A percentile compares a stretch with the other conserved stretches of the same genome.
Conservation (phyloP, 2,113 vertebrate genomes). For the Ictalurus punctatus region DNA sequence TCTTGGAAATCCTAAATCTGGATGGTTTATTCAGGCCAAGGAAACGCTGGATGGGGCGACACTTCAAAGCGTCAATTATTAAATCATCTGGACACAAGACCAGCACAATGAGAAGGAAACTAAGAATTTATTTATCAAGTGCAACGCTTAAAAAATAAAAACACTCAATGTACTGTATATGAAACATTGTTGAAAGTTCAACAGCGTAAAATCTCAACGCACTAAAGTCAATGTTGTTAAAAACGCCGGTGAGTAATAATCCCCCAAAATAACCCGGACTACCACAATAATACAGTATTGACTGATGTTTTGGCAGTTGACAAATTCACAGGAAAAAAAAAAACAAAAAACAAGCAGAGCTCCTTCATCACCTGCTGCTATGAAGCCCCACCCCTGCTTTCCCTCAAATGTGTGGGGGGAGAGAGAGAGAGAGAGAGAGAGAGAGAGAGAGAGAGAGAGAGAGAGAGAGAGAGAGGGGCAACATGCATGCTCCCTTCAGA, state of each 20-base stretch:
- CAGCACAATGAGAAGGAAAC: constrained; percentile 34
- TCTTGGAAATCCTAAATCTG: not conserved
- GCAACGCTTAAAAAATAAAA: constrained; percentile 51
- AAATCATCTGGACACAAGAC: not conserved
- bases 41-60: not conserved
- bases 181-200: constrained; percentile 36
- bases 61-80: not conserved
- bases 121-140: constrained; percentile 52
- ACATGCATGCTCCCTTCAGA: constrained; percentile 23
- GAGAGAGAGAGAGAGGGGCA: not conserved
- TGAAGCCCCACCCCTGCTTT: constrained; percentile 13
- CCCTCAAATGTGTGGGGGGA: not conserved
- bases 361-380: constrained; percentile 25
- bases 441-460: not conserved
- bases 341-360: constrained; percentile 16
- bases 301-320: constrained; percentile 37
- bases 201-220: constrained; percentile 41
- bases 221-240: constrained; percentile 44
- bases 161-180: constrained; percentile 50
- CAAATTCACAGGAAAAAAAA: constrained; percentile 31
- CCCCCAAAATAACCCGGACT: constrained; percentile 39
- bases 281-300: constrained; percentile 41
- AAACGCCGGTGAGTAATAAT: constrained; percentile 41
- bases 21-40: not conserved
- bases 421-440: not conserved